Evolutionary conservation across 2,113 vertebrate species (phyloP).

Genomic region (Melanotaenia duboulayi): DNA sequence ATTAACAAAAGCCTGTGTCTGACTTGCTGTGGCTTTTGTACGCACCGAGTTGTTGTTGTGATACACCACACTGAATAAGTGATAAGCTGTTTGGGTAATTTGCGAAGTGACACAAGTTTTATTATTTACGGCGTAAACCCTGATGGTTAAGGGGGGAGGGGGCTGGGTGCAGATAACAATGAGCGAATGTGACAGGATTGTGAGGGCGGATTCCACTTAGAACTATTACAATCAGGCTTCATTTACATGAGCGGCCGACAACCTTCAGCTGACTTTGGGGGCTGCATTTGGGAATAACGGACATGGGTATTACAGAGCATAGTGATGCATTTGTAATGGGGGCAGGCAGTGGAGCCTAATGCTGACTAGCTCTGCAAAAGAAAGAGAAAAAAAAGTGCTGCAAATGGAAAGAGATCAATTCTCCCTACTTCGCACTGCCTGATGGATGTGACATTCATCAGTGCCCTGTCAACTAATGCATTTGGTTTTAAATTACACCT

Average conservation of each 20-base stretch:
- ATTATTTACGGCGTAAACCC: constrained; percentile 75
- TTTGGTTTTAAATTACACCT: constrained; percentile 79
- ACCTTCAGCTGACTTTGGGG: constrained; percentile 79
- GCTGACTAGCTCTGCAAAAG: constrained; percentile 49
- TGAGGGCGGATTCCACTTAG: constrained; percentile 78
- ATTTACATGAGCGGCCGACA: constrained; percentile 76
- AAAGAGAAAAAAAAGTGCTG: constrained; percentile 34
- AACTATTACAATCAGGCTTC: constrained; percentile 81
- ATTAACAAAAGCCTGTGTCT: constrained; percentile 76
- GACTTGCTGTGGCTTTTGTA: constrained; percentile 66
- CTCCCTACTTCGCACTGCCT: constrained; percentile 57
- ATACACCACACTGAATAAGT: constrained; percentile 76
- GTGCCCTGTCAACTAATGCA: constrained; percentile 72
- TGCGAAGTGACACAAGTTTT: constrained; percentile 78
- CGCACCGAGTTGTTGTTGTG: constrained; percentile 61
- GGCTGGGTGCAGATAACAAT: constrained; percentile 66
- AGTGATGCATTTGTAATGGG: constrained; percentile 78
- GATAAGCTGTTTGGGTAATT: constrained; percentile 82
- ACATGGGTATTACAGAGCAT: constrained; percentile 74
- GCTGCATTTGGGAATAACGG: constrained; percentile 70
- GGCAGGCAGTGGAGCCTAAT: constrained; percentile 60
- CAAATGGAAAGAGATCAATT: constrained; percentile 74
- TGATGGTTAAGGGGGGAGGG: constrained; percentile 47
- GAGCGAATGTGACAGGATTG: constrained; percentile 75
- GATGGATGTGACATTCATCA: constrained; percentile 79